Conservation (phyloP, 2,888 invertebrate genomes). For the Calameuta idolon region DNA sequence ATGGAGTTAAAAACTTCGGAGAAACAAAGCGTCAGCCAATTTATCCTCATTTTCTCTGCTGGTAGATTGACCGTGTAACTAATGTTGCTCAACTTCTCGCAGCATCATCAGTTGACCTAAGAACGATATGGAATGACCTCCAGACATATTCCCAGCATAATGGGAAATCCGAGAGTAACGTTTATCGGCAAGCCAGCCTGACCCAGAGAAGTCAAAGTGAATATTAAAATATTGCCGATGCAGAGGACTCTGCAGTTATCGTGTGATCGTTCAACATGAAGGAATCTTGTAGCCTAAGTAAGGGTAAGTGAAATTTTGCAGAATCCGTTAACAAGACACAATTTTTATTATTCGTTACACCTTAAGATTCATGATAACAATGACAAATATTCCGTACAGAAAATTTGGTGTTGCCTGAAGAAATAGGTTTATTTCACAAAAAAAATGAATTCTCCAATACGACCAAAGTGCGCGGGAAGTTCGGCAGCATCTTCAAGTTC, state of each 20-base stretch:
- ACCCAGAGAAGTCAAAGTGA: slow-evolving; percentile 32
- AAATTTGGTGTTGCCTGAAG: slow-evolving; percentile 15
- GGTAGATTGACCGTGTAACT: neutral
- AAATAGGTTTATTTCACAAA: neutral
- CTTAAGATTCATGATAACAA: neutral
- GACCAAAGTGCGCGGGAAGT: neutral
- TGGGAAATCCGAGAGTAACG: neutral
- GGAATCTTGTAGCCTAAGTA: slow-evolving; percentile 24
- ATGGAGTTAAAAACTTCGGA: too few species aligned
- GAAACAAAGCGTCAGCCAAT: too few species aligned
- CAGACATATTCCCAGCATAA: slow-evolving; percentile 26
- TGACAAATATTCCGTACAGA: slow-evolving; percentile 18
- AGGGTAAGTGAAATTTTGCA: slow-evolving; percentile 26
- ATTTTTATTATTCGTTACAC: neutral
- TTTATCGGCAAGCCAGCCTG: slow-evolving; percentile 19
- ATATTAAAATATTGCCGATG: slow-evolving; percentile 19
- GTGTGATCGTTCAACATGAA: slow-evolving; percentile 38
- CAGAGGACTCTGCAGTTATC: slow-evolving; percentile 28
- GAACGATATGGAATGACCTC: slow-evolving; percentile 35
- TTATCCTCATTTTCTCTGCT: neutral
- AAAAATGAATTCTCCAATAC: neutral
- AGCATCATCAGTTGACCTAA: slow-evolving; percentile 23
- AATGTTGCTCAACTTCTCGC: neutral
- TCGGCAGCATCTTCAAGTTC: neutral
- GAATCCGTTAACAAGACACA: neutral